These are phyloP conservation scores for Polyommatus iphigenia DNA, from an alignment of 2,888 invertebrate genomes.

Conservation along the genomic window DNA sequence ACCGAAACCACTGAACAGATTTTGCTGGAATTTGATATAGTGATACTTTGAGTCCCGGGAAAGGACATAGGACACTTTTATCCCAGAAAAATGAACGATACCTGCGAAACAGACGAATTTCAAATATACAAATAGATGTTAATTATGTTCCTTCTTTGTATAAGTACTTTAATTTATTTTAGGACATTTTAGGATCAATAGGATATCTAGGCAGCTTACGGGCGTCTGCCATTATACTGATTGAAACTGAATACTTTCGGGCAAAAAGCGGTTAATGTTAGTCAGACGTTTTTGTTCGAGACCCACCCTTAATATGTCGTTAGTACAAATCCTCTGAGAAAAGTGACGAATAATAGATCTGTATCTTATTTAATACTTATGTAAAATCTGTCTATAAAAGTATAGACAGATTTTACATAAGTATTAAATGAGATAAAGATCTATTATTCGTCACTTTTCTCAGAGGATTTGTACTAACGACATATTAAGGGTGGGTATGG, in stretches of 20 bases:
- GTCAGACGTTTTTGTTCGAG: neutral
- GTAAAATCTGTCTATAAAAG: neutral
- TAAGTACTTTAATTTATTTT: neutral
- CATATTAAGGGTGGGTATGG: conserved; percentile 7
- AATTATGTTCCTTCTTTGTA: neutral
- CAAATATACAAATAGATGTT: no score
- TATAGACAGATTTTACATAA: neutral
- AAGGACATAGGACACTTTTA: no score
- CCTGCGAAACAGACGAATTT: no score
- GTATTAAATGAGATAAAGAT: neutral
- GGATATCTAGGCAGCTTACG: neutral
- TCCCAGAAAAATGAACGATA: no score
- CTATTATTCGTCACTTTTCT: neutral
- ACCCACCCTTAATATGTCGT: conserved; percentile 12
- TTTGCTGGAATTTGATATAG: no score
- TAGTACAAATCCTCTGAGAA: conserved; percentile 2
- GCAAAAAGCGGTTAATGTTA: conserved; percentile 14
- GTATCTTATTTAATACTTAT: neutral
- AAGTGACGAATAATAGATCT: neutral
- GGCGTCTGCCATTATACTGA: conserved; percentile 1
- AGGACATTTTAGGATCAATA: neutral
- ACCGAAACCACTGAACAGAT: no score
- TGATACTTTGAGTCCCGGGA: no score
- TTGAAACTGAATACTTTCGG: conserved; percentile 7
- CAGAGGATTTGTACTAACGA: conserved; percentile 16